Evolutionary conservation across 2,888 invertebrate genomes (phyloP), one percentile per base, ranked within the genome.

Genomic region (Stenoptilia bipunctidactyla): DNA sequence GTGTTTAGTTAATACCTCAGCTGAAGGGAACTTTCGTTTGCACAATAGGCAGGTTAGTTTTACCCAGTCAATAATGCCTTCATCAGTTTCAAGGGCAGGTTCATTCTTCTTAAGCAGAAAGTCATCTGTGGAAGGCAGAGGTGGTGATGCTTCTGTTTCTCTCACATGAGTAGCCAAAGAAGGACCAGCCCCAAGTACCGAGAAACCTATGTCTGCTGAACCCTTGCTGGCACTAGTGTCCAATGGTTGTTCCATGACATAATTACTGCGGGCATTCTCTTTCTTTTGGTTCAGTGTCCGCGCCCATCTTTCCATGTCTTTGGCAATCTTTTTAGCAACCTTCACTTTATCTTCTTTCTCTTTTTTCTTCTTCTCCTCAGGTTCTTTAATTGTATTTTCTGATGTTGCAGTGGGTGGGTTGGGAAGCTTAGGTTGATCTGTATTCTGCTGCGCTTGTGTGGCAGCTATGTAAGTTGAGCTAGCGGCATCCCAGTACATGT

Each of bases 251-350:
- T 85, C 85, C 58, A 80, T 77, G 0, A 83, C 79, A 46, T 73
- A 53, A 44, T 80, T 82, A 36, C 70, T 74, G 12, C 70, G 65
- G 37, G 83, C 82, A 55, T 75, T 79, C 71, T 96, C 94, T 66
- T 98, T 98, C 77, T 96, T 96, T 67, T 98, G 97, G 67, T 98
- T 98, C 48, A 98, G 80, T 9, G 95, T 95, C 56, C 98, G 95
- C 0, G 98, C 99, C 99, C 99, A 99, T 40, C 88, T 72, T 47
- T 88, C 88, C 88, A 88, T 88, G 51, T 88, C 91, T 80, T 98
- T 98, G 0, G 97, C 97, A 52, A 98, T 97, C 71, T 97, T 96
- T 66, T 98, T 97, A 3, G 98, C 98, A 9, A 96, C 96, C 77
- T 97, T 97, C 0, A 96, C 97, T 80, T 97, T 97, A 55, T 97